Percentiles rank a stretch among this genome's conserved stretches.
Conservation (phyloP, 2,888 invertebrate species). For the Reticulitermes lucifugus region DNA sequence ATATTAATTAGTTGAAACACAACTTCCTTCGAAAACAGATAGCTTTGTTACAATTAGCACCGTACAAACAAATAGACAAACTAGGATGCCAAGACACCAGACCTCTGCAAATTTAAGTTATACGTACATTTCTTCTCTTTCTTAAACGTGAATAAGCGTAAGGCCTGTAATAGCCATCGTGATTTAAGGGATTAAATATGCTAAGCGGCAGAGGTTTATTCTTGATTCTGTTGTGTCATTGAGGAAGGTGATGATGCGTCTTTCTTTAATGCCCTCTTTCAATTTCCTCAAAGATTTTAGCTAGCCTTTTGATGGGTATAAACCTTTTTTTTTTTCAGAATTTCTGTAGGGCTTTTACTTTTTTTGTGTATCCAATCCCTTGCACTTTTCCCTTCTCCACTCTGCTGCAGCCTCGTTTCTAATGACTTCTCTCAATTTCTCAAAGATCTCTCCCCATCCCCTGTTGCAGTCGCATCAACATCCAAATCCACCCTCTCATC, state of each 20-base stretch:
- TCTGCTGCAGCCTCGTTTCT: constrained; percentile 40
- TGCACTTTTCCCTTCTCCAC: constrained; percentile 32
- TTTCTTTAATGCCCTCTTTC: constrained; percentile 39
- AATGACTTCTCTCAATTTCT: constrained; percentile 50
- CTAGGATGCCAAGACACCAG: no score
- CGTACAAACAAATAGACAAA: no score
- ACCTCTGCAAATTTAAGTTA: no score
- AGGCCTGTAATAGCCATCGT: no score
- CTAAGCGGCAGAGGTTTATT: not conserved
- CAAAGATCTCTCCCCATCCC: constrained; percentile 36
- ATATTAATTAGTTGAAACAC: no score
- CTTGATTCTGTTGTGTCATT: constrained; percentile 26
- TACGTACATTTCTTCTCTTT: no score
- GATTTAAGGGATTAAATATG: constrained; percentile 4
- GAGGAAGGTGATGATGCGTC: constrained; percentile 26
- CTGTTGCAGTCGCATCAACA: constrained; percentile 24
- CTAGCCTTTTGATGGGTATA: constrained; percentile 35
- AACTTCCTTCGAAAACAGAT: no score
- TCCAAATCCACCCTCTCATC: constrained; percentile 10
- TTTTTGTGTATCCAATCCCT: constrained; percentile 23
- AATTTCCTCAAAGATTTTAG: constrained; percentile 40
- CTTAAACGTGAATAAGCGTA: no score
- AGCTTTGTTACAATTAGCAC: no score
- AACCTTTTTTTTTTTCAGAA: constrained; percentile 3
- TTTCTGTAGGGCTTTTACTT: not conserved